A percentile compares a stretch with the other conserved stretches of the same genome.
phyloP scores from a whole-genome alignment of 1,140 invertebrate genomes.

The Rhyacophila brunnea region DNA sequence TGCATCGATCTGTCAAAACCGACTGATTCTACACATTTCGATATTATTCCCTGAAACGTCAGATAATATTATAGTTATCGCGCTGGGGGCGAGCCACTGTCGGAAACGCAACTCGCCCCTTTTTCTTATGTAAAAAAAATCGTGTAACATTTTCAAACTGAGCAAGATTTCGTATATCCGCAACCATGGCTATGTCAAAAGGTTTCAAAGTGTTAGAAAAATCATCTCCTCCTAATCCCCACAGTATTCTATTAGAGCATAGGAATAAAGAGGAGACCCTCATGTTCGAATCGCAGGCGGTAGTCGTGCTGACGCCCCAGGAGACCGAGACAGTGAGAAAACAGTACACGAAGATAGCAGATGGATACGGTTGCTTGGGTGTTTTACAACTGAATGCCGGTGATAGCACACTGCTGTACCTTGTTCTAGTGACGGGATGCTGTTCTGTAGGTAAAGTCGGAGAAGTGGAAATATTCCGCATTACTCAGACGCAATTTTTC shows the following conservation, averaged over 20 bases:
- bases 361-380: slow-evolving; percentile 92
- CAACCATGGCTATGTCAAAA: slow-evolving; percentile 87
- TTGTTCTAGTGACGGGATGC: slow-evolving; percentile 92
- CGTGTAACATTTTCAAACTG: too few relatives aligned
- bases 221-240: slow-evolving; percentile 78
- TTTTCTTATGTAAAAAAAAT: too few relatives aligned
- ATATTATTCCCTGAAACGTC: too few relatives aligned
- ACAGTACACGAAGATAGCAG: slow-evolving; percentile 83
- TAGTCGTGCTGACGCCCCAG: slow-evolving; percentile 75
- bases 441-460: slow-evolving; percentile 92
- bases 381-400: slow-evolving; percentile 84
- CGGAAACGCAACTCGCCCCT: too few relatives aligned
- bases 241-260: slow-evolving; percentile 86
- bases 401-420: slow-evolving; percentile 78
- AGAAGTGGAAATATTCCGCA: slow-evolving; percentile 90
- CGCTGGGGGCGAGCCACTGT: too few relatives aligned
- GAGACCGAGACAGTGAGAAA: slow-evolving; percentile 87
- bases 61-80: too few relatives aligned
- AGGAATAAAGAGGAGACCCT: slow-evolving; percentile 82
- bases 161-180: too few relatives aligned
- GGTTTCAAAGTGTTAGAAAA: slow-evolving; percentile 88
- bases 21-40: too few relatives aligned
- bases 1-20: too few relatives aligned
- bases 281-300: slow-evolving; percentile 87
- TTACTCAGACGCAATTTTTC: slow-evolving; percentile 88